phyloP scores from a whole-genome alignment of 2,113 vertebrate species.

The Campylorhamphus procurvoides region DNA sequence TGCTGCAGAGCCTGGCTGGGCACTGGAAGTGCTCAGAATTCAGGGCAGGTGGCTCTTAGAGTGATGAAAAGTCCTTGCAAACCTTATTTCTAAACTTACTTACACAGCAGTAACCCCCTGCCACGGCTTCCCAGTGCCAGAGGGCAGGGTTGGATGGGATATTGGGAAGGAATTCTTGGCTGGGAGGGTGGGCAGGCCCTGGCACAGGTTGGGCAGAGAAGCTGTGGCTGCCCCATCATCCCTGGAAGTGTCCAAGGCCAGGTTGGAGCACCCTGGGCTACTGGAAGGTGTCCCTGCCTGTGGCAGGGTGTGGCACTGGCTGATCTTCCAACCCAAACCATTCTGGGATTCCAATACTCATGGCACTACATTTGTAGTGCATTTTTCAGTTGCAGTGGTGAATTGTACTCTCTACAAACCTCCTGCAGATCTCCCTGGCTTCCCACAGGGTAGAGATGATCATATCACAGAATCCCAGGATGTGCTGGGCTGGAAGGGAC shows the following conservation, averaged over 20 bases:
- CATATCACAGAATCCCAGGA: background rate
- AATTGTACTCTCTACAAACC: background rate
- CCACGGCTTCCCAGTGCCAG: background rate
- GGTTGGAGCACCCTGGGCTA: background rate
- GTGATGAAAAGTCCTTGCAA: background rate
- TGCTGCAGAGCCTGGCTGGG: background rate
- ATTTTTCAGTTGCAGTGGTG: background rate
- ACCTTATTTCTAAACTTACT: background rate
- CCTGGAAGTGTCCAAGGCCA: background rate
- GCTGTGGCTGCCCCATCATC: background rate
- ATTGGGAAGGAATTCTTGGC: background rate
- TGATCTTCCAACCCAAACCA: no score
- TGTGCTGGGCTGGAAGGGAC: no score
- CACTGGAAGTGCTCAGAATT: background rate
- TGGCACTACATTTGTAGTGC: fast-evolving
- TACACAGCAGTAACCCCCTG: fast-evolving
- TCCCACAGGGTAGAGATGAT: background rate
- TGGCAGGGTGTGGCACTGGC: background rate
- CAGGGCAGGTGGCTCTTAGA: background rate
- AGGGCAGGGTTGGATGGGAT: background rate
- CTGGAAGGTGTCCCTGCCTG: background rate
- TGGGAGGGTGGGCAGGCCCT: background rate
- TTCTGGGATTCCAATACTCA: background rate
- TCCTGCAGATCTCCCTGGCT: background rate
- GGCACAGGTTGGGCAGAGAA: background rate